phyloP scores from a whole-genome alignment of 1,140 invertebrate genomes.

The Bombyx mori region DNA sequence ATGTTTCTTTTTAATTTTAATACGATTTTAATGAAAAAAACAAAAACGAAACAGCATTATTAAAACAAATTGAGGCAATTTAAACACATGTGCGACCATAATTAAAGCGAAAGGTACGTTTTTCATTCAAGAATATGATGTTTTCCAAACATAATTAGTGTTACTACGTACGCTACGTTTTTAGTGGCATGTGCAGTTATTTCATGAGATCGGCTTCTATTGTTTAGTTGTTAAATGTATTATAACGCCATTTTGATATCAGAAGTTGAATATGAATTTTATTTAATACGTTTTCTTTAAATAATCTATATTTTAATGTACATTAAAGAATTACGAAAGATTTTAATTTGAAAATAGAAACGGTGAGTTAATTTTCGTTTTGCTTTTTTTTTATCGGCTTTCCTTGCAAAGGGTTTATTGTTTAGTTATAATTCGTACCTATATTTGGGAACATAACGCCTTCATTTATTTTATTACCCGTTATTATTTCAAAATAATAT shows the following conservation, averaged over 20 bases:
- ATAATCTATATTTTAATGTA: neutral
- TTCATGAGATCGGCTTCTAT: conserved; percentile 17
- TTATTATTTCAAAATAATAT: too few relatives aligned
- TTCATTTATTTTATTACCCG: too few relatives aligned
- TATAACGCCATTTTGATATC: conserved; percentile 19
- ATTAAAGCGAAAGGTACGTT: conserved; percentile 19
- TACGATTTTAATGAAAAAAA: conserved; percentile 20
- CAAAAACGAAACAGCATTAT: conserved; percentile 24
- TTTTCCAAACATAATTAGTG: conserved; percentile 18
- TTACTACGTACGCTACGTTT: conserved; percentile 9
- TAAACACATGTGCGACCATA: conserved; percentile 5
- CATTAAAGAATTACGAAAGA: too few relatives aligned
- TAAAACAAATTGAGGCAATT: conserved; percentile 11
- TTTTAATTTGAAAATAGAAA: neutral
- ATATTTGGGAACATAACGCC: too few relatives aligned
- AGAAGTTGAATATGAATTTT: neutral
- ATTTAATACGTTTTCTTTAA: conserved; percentile 1
- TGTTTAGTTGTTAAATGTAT: conserved; percentile 18
- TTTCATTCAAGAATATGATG: conserved; percentile 23
- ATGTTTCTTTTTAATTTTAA: conserved; percentile 41
- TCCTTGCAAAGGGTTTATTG: neutral
- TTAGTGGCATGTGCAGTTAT: conserved; percentile 18
- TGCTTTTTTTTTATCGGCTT: neutral
- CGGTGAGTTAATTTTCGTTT: conserved; percentile 1
- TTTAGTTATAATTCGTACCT: too few relatives aligned